phyloP scores from a whole-genome alignment of 2,797 vertebrate genomes.

The Cottoperca gobio region DNA sequence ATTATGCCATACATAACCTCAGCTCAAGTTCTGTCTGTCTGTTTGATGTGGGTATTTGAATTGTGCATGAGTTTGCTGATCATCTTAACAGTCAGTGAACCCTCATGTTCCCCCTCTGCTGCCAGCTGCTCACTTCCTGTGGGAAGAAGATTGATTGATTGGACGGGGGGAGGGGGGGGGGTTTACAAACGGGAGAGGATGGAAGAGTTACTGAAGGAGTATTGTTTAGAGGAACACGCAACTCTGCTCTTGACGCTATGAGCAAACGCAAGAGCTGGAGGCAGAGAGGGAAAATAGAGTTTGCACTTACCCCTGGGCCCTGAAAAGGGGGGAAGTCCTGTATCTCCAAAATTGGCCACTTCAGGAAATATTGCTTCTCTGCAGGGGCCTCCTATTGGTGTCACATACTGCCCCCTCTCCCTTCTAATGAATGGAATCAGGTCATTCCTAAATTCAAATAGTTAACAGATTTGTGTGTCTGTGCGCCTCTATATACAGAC shows the following conservation, averaged over 20 bases:
- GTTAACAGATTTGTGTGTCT: slow-evolving; percentile 42
- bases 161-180: no score
- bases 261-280: slow-evolving; percentile 50
- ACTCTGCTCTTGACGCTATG: slow-evolving; percentile 53
- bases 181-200: slow-evolving; percentile 31
- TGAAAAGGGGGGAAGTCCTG: slow-evolving; percentile 23
- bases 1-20: slow-evolving; percentile 25
- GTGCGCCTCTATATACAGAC: slow-evolving; percentile 43
- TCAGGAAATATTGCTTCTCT: slow-evolving; percentile 64
- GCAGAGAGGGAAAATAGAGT: slow-evolving; percentile 57
- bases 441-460: slow-evolving; percentile 62
- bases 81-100: slow-evolving; percentile 29
- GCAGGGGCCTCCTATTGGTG: slow-evolving; percentile 50
- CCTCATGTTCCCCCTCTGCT: slow-evolving; percentile 11
- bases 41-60: slow-evolving; percentile 47
- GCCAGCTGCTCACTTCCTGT: slow-evolving; percentile 61
- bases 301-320: slow-evolving; percentile 39
- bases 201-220: slow-evolving; percentile 60
- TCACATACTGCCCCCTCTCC: slow-evolving; percentile 43
- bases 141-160: slow-evolving; percentile 48
- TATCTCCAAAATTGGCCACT: slow-evolving; percentile 64
- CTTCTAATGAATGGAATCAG: slow-evolving; percentile 57
- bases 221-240: slow-evolving; percentile 70
- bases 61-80: slow-evolving; percentile 29
- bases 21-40: slow-evolving; percentile 12